phyloP scores from a whole-genome alignment of 2,113 vertebrate genomes.

The Grammomys dolichurus region DNA sequence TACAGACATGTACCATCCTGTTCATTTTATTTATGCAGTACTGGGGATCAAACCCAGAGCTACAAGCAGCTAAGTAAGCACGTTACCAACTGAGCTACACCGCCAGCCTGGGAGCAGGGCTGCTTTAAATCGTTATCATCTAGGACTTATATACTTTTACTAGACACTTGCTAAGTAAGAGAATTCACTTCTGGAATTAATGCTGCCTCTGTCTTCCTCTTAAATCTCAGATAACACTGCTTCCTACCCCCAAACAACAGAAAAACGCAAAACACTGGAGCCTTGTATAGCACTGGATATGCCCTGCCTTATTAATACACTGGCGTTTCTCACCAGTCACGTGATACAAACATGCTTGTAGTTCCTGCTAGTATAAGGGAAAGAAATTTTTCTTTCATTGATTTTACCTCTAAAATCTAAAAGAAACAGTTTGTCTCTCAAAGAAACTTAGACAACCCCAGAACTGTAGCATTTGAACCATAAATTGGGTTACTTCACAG shows the following conservation, averaged over 20 bases:
- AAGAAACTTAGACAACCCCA: not conserved
- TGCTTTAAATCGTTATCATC: not conserved
- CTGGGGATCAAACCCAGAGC: not conserved
- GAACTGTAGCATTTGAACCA: not conserved
- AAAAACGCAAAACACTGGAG: not conserved
- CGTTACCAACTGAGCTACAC: not conserved
- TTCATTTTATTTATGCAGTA: not conserved
- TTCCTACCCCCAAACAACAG: not conserved
- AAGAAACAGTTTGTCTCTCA: conserved; percentile 2
- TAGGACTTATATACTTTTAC: not conserved
- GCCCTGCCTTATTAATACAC: not conserved
- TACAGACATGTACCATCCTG: too few species aligned
- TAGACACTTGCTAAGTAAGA: conserved; percentile 26
- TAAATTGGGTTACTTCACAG: not conserved
- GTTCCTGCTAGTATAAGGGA: not conserved
- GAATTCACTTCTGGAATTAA: not conserved
- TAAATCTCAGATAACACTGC: not conserved
- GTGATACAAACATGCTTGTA: not conserved
- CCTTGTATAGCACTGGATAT: not conserved
- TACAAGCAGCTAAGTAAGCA: too few species aligned
- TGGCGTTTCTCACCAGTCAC: not conserved
- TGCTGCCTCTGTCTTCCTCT: not conserved
- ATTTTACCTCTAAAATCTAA: not conserved
- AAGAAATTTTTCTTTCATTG: conserved; percentile 1
- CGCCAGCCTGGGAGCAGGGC: not conserved